Evolutionary conservation across 64 coral and sea anemone species (phyloP).

Genomic region (Actinia tenebrosa): DNA sequence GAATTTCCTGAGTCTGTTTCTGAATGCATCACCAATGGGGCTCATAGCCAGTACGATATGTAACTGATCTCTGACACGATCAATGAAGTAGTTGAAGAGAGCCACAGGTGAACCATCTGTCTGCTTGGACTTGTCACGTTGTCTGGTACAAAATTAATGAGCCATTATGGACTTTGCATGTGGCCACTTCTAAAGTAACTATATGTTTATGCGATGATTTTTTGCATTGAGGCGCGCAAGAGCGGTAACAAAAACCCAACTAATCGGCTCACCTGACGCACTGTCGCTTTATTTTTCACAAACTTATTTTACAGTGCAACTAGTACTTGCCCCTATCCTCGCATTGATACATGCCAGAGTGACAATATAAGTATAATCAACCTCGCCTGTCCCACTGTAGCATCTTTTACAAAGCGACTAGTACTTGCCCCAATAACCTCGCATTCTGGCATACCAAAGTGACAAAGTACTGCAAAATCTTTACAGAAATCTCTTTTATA

Average conservation of each 20-base stretch:
- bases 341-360: no score
- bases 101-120: conserved; percentile 95
- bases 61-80: conserved; percentile 92
- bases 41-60: conserved; percentile 98
- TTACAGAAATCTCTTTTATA: neutral
- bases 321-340: no score
- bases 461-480: no score
- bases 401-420: conserved; percentile 61
- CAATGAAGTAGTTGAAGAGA: conserved; percentile 96
- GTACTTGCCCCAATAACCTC: no score
- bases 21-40: conserved; percentile 97
- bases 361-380: neutral
- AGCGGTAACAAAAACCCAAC: neutral
- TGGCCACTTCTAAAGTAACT: no score
- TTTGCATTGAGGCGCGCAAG: no score
- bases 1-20: conserved; percentile 94
- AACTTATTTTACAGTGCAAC: no score
- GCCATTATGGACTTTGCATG: neutral
- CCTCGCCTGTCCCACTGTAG: conserved; percentile 70
- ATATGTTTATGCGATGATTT: no score
- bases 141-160: conserved; percentile 23
- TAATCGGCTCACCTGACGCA: no score
- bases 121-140: conserved; percentile 99
- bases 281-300: no score
- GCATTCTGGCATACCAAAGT: no score